phyloP scores from a whole-genome alignment of 2,888 invertebrate species.

The Nebria brevicollis region DNA sequence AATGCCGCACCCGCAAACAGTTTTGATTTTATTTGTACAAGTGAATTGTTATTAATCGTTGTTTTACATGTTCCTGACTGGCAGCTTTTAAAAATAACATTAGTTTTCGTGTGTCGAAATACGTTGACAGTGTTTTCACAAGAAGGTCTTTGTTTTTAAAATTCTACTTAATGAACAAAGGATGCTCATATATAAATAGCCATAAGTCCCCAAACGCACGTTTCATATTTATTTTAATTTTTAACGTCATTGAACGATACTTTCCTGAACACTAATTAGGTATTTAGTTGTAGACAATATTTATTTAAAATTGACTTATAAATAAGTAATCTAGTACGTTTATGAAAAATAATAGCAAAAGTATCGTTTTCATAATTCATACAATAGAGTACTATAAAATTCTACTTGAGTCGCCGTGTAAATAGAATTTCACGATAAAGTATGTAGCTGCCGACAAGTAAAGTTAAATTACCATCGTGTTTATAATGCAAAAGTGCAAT shows the following conservation, averaged over 20 bases:
- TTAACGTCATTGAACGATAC: neutral
- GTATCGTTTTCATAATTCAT: neutral
- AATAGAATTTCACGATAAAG: conserved; percentile 3
- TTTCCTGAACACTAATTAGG: neutral
- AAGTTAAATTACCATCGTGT: conserved; percentile 20
- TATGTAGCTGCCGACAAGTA: conserved; percentile 10
- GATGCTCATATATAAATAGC: neutral
- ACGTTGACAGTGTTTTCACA: neutral
- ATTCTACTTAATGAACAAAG: neutral
- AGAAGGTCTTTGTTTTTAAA: conserved; percentile 13
- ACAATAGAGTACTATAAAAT: conserved; percentile 6
- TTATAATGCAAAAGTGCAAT: conserved; percentile 16
- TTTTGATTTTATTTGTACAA: conserved; percentile 16
- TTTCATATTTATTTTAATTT: neutral
- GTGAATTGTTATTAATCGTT: conserved; percentile 24
- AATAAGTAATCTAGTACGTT: neutral
- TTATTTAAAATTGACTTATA: neutral
- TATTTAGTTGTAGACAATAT: neutral
- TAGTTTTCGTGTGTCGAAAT: neutral
- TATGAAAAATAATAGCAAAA: neutral
- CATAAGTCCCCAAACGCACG: neutral
- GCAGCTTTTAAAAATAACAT: conserved; percentile 7
- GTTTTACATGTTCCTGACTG: conserved; percentile 3
- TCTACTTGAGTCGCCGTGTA: neutral
- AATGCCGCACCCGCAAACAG: neutral